A percentile compares a stretch with the other conserved stretches of the same genome.
These are phyloP conservation scores for Bufo gargarizans DNA, from an alignment of 2,113 vertebrate genomes.

Conservation along the genomic window DNA sequence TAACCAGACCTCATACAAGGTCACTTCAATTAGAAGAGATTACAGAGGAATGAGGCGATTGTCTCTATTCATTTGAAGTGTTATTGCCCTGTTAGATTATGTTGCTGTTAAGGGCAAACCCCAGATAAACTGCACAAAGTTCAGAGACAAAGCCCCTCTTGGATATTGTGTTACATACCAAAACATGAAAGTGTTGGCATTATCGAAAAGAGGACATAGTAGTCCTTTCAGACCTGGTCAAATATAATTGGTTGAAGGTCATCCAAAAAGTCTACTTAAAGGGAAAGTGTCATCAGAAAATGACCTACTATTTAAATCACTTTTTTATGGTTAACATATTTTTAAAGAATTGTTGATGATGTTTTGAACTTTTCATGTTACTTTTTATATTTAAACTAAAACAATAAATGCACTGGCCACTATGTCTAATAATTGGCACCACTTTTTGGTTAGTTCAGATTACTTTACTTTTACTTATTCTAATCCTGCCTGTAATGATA, in stretches of 20 bases:
- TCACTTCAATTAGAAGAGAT: slow-evolving; percentile 46
- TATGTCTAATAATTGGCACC: too few species aligned
- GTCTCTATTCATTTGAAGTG: slow-evolving; percentile 33
- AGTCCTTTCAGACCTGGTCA: not conserved
- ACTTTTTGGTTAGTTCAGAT: too few species aligned
- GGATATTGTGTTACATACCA: slow-evolving; percentile 24
- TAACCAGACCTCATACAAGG: slow-evolving; percentile 35
- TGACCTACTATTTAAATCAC: too few species aligned
- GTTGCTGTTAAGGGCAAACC: slow-evolving; percentile 37
- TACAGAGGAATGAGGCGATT: slow-evolving; percentile 36
- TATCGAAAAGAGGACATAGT: not conserved
- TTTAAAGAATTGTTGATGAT: too few species aligned
- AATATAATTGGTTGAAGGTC: not conserved
- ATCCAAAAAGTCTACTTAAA: not conserved
- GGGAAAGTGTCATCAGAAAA: too few species aligned
- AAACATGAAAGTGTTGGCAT: not conserved
- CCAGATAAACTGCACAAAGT: slow-evolving; percentile 43
- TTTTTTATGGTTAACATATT: too few species aligned
- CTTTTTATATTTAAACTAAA: too few species aligned
- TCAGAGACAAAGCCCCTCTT: slow-evolving; percentile 13
- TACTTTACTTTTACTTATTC: too few species aligned
- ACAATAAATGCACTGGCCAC: too few species aligned
- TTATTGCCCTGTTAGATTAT: slow-evolving; percentile 40
- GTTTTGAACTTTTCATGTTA: too few species aligned
- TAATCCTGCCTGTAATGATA: too few species aligned